Evolutionary conservation across 2,888 invertebrate genomes (phyloP), one percentile per base, ranked within the genome.

Genomic region (Leptinotarsa juncta): DNA sequence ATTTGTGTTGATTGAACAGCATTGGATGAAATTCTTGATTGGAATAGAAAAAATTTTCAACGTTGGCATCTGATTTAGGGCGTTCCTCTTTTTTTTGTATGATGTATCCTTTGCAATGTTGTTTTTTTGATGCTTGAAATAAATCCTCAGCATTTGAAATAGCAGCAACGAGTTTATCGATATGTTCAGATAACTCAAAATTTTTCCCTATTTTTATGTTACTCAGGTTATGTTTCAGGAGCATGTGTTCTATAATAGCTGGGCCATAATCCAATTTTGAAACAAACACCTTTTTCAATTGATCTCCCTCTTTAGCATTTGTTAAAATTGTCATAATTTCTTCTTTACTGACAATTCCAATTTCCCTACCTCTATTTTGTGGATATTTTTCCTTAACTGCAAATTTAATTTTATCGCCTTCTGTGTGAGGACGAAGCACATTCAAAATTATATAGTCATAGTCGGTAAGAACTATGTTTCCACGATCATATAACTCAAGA

Each of bases 11-110:
- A 1, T 90, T 88, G 85, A 95, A 97, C 18, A 95, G 88, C 85
- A 92, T 91, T 0, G 99, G 99, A 88, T 99, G 98, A 88, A 98
- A 99, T 88, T 99, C 99, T 84, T 96, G 91, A 87, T 97, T 97
- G 14, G 95, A 92, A 70, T 92, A 90, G 67, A 95, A 91, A 84
- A 90, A 93, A 26, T 90, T 90, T 48, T 90, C 89, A 71, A 90
- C 89, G 0, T 87, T 88, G 0, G 88, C 88, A 0, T 89, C 88
- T 1, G 91, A 83, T 77, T 86, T 88, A 0, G 93, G 91, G 23
- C 94, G 92, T 71, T 92, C 91, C 85, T 97, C 96, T 83, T 91
- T 92, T 86, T 96, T 96, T 85, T 97, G 96, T 49, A 95, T 93
- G 79, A 98, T 94, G 85, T 92, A 97, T 18, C 98, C 97, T 92